Percentiles rank a stretch among this genome's conserved stretches.
phyloP scores from a whole-genome alignment of 2,888 invertebrate species.

The Eilema griseolum region DNA sequence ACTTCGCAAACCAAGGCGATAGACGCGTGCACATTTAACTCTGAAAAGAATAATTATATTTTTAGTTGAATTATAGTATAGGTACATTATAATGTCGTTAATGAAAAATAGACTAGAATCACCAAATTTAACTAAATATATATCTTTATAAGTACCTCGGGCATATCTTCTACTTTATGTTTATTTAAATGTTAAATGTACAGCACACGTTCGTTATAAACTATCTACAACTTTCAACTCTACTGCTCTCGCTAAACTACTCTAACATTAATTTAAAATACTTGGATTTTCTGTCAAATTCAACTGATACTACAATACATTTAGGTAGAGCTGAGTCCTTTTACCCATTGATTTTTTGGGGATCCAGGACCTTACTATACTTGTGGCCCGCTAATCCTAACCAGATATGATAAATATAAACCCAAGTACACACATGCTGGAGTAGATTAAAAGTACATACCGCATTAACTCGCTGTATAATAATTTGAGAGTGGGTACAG shows the following conservation, averaged over 20 bases:
- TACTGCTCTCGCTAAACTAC: too few species aligned
- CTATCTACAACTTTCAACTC: too few species aligned
- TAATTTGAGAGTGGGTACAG: conserved; percentile 90
- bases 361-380: background rate
- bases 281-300: too few species aligned
- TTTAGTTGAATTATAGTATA: background rate
- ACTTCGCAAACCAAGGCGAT: conserved; percentile 90
- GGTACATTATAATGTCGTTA: background rate
- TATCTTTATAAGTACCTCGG: too few species aligned
- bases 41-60: conserved; percentile 66
- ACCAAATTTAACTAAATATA: too few species aligned
- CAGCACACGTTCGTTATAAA: too few species aligned
- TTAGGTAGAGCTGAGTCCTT: too few species aligned
- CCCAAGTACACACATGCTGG: background rate
- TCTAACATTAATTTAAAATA: too few species aligned
- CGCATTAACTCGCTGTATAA: conserved; percentile 89
- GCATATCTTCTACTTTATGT: too few species aligned
- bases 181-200: too few species aligned
- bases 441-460: conserved; percentile 71
- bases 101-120: background rate
- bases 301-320: too few species aligned
- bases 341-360: background rate
- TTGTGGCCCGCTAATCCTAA: too few species aligned
- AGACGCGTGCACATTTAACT: conserved; percentile 89
- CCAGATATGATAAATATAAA: background rate